These are phyloP conservation scores for Prionace glauca DNA, from an alignment of 2,797 vertebrate genomes.

Conservation along the genomic window DNA sequence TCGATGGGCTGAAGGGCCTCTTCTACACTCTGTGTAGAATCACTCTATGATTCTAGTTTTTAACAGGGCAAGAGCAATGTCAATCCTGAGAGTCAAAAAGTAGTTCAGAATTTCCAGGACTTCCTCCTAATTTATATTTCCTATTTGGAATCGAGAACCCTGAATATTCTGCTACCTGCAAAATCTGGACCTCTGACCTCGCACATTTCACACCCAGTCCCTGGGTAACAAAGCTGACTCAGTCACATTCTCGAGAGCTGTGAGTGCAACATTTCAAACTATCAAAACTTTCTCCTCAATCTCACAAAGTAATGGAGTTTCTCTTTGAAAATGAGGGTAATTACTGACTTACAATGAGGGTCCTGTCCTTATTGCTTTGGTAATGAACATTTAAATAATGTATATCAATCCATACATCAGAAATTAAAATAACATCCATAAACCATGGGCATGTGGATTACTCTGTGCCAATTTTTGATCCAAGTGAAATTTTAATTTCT, in stretches of 20 bases:
- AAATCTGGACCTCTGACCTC: neutral
- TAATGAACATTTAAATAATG: slow-evolving; percentile 36
- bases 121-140: neutral
- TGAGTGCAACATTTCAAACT: neutral
- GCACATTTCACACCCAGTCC: neutral
- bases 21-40: too few relatives aligned
- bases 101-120: neutral
- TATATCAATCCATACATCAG: neutral
- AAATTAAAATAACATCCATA: neutral
- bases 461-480: neutral
- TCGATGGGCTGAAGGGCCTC: too few relatives aligned
- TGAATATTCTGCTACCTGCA: neutral
- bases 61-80: neutral
- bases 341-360: neutral
- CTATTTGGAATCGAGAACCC: neutral
- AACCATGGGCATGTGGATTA: neutral
- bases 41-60: too few relatives aligned
- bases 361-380: neutral
- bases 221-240: neutral
- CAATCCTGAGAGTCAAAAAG: neutral
- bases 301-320: neutral
- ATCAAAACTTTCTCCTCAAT: neutral
- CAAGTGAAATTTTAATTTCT: slow-evolving; percentile 12
- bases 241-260: neutral
- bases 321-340: slow-evolving; percentile 14